Conservation (phyloP, 2,113 vertebrate genomes). For the Malurus elegans region DNA sequence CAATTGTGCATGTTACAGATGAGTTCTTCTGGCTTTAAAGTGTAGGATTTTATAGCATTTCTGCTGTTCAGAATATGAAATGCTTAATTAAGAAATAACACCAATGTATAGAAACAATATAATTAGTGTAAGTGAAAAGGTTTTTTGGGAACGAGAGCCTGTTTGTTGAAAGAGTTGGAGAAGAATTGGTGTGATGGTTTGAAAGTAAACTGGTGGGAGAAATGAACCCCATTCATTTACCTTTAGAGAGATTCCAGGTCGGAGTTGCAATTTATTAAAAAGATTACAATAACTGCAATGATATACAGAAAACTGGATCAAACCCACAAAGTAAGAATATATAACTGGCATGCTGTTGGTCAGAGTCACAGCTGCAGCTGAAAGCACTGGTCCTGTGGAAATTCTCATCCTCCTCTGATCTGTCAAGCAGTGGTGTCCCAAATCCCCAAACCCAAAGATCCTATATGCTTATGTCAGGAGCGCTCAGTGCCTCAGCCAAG, state of each 20-base stretch:
- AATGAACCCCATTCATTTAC: background rate
- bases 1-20: background rate
- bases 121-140: background rate
- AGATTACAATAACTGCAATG: background rate
- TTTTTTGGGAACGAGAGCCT: background rate
- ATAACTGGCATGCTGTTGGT: fast-evolving
- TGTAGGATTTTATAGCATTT: background rate
- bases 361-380: too few species aligned
- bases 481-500: background rate
- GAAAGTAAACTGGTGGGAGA: background rate
- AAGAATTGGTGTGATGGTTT: background rate
- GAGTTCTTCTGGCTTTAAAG: background rate
- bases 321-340: background rate
- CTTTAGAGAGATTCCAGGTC: background rate
- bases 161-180: background rate
- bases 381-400: background rate
- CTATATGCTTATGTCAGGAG: too few species aligned
- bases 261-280: background rate
- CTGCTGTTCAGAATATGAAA: background rate
- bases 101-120: background rate
- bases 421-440: background rate
- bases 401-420: background rate
- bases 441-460: background rate
- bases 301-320: background rate
- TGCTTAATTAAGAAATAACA: background rate